Evolutionary conservation across 2,888 invertebrate species (phyloP).

Genomic region (Buathra laborator): DNA sequence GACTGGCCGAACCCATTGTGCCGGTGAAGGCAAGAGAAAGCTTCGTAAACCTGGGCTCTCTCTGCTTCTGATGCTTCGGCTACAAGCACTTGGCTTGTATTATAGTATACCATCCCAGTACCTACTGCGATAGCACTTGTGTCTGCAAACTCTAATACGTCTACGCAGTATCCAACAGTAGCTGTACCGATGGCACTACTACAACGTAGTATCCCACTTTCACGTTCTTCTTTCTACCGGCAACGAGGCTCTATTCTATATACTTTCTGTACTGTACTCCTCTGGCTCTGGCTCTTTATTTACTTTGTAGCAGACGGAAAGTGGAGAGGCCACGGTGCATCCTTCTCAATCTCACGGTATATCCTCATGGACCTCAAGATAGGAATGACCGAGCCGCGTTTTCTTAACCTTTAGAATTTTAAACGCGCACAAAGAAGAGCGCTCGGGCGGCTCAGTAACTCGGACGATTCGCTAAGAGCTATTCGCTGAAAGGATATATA

Average conservation of each 20-base stretch:
- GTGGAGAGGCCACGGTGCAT: not conserved
- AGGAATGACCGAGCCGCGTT: not conserved
- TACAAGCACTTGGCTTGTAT: conserved; percentile 20
- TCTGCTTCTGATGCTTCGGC: conserved; percentile 44
- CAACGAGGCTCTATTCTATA: not conserved
- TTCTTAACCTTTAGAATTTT: conserved; percentile 12
- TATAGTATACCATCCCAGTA: not conserved
- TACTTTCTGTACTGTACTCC: not conserved
- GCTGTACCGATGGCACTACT: conserved; percentile 3
- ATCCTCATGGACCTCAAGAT: not conserved
- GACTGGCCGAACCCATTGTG: conserved; percentile 45
- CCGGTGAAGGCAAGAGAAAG: conserved; percentile 55
- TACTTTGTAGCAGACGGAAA: conserved; percentile 32
- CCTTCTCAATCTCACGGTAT: not conserved
- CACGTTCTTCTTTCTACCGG: conserved; percentile 22
- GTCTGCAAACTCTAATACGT: conserved; percentile 14
- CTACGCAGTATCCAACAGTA: not conserved
- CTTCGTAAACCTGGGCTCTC: conserved; percentile 38
- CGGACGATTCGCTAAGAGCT: conserved; percentile 7
- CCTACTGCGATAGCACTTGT: conserved; percentile 11
- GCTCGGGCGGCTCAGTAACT: not conserved
- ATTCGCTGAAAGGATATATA: conserved; percentile 9
- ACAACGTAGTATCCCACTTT: conserved; percentile 22
- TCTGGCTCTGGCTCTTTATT: conserved; percentile 19
- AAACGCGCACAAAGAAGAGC: conserved; percentile 8